Percentiles rank a stretch among this genome's conserved stretches.
phyloP scores from a whole-genome alignment of 23 tunicate species.

The Ascidia mentula region DNA sequence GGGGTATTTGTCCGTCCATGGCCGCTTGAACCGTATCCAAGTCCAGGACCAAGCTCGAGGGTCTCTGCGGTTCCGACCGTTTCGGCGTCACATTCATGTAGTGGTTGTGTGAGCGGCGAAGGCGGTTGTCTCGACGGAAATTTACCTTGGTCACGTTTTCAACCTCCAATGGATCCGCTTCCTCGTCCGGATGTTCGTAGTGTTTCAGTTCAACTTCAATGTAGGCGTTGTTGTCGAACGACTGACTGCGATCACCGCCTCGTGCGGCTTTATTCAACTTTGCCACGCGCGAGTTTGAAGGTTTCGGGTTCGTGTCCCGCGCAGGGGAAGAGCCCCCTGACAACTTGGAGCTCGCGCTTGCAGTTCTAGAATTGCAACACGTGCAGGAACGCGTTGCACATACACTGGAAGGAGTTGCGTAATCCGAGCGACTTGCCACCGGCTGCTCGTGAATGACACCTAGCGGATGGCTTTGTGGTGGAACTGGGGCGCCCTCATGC shows the following conservation, averaged over 20 bases:
- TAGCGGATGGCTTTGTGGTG: not conserved
- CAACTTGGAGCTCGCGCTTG: not conserved
- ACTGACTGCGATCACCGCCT: slow-evolving; percentile 21
- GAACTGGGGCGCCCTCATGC: not conserved
- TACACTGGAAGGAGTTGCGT: slow-evolving; percentile 58
- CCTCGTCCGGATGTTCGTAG: not conserved
- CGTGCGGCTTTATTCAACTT: not conserved
- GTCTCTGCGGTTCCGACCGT: not conserved
- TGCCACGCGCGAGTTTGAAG: not conserved
- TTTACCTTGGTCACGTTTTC: not conserved
- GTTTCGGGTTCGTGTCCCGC: not conserved
- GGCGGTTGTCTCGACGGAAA: not conserved
- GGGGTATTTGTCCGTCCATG: not conserved
- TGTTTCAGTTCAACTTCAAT: slow-evolving; percentile 38
- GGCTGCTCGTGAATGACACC: slow-evolving; percentile 25
- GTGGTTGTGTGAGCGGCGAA: slow-evolving; percentile 11
- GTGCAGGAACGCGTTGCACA: slow-evolving; percentile 48
- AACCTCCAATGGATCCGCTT: not conserved
- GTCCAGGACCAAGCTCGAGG: slow-evolving; percentile 39
- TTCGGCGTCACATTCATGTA: slow-evolving; percentile 17
- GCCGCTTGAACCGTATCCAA: not conserved
- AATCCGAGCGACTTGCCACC: slow-evolving; percentile 19
- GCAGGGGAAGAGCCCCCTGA: not conserved
- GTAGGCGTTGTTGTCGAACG: slow-evolving; percentile 57
- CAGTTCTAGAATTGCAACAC: not conserved